These are phyloP conservation scores for Pseudotriccus pelzelni DNA, from an alignment of 2,797 vertebrate species.

Conservation along the genomic window DNA sequence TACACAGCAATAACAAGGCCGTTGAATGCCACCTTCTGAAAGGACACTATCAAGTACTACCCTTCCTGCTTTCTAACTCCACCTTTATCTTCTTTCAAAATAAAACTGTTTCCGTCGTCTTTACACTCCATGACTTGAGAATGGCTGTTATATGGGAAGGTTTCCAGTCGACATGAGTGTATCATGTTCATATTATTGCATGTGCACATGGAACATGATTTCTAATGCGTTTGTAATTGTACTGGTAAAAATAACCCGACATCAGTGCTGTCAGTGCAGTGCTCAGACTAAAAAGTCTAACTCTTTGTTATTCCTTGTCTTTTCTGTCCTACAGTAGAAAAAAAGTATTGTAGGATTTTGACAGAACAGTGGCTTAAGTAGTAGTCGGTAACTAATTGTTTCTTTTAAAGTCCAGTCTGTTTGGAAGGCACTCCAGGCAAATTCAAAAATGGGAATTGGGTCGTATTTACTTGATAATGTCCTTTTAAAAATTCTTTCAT, in stretches of 20 bases:
- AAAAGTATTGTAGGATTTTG: background rate
- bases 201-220: background rate
- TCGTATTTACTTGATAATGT: constrained; percentile 60
- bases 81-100: background rate
- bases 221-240: background rate
- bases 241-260: background rate
- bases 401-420: background rate
- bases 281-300: constrained; percentile 9
- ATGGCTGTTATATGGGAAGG: background rate
- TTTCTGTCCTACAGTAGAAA: background rate
- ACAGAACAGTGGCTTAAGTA: background rate
- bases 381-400: background rate
- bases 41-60: constrained; percentile 72
- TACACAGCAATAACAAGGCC: constrained; percentile 61
- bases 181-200: background rate
- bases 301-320: background rate
- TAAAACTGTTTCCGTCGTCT: background rate
- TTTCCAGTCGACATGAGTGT: background rate
- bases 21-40: constrained; percentile 65
- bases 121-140: constrained; percentile 27
- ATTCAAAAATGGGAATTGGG: constrained; percentile 16
- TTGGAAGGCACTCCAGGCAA: background rate
- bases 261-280: background rate
- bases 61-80: constrained; percentile 11
- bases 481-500: constrained; percentile 47